phyloP scores from a whole-genome alignment of 2,797 vertebrate species.

The Melanotaenia parkinsoni region DNA sequence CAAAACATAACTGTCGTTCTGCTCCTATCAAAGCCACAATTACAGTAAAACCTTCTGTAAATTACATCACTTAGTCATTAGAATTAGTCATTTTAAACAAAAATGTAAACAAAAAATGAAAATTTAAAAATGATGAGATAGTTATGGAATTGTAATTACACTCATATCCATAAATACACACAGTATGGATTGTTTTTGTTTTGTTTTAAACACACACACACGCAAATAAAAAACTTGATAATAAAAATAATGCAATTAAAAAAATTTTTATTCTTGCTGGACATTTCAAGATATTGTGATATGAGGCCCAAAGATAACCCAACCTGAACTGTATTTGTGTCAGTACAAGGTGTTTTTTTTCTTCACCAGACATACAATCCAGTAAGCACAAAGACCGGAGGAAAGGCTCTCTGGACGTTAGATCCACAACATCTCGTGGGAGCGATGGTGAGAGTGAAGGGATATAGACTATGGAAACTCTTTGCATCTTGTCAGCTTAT shows the following conservation, averaged over 20 bases:
- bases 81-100: background rate
- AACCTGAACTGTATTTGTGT: conserved; percentile 28
- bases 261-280: background rate
- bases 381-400: conserved; percentile 93
- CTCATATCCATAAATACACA: background rate
- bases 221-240: background rate
- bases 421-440: conserved; percentile 89
- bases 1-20: background rate
- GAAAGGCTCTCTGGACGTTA: conserved; percentile 95
- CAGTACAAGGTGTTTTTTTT: conserved; percentile 34
- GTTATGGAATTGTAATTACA: background rate
- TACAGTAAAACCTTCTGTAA: background rate
- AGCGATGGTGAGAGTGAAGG: conserved; percentile 89
- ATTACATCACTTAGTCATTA: background rate
- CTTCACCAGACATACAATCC: conserved; percentile 88
- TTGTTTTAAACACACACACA: background rate
- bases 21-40: background rate
- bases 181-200: background rate
- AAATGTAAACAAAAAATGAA: background rate
- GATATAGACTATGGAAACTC: conserved; percentile 58
- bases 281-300: background rate
- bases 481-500: conserved; percentile 34
- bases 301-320: background rate
- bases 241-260: background rate
- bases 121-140: background rate